A percentile compares a stretch with the other conserved stretches of the same genome.
phyloP scores from a whole-genome alignment of 2,113 vertebrate species.

The Azemiops feae region DNA sequence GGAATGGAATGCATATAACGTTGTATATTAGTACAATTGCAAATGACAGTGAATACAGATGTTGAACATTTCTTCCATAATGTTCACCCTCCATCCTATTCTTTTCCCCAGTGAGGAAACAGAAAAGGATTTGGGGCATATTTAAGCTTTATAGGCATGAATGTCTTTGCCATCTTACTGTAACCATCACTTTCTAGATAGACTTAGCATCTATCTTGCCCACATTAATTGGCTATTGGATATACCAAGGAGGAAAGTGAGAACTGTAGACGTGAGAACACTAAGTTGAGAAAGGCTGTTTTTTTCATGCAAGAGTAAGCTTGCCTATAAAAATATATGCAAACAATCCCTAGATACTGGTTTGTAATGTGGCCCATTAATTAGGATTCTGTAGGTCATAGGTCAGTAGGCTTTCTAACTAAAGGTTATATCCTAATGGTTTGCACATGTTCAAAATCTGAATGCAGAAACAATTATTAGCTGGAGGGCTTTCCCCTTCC shows the following conservation, averaged over 20 bases:
- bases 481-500: slow-evolving; percentile 64
- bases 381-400: slow-evolving; percentile 65
- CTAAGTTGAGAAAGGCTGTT: not conserved
- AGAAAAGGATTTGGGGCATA: not conserved
- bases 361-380: slow-evolving; percentile 61
- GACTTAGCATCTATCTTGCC: not conserved
- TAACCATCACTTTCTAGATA: not conserved
- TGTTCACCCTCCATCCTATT: not conserved
- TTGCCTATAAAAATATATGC: not conserved
- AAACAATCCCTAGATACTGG: slow-evolving; percentile 55
- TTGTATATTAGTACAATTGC: not conserved
- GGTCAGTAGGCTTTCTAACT: slow-evolving; percentile 63
- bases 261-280: not conserved
- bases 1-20: not conserved
- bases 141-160: not conserved
- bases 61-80: not conserved
- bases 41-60: not conserved
- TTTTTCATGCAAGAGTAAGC: not conserved
- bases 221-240: not conserved
- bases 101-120: not conserved
- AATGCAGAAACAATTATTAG: slow-evolving; percentile 58
- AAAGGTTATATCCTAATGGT: slow-evolving; percentile 65
- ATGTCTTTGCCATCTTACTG: not conserved
- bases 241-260: not conserved
- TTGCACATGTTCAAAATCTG: slow-evolving; percentile 65